Percentiles rank a stretch among this genome's conserved stretches.
phyloP scores from a whole-genome alignment of 2,888 invertebrate genomes.

The Epinotia nisella region DNA sequence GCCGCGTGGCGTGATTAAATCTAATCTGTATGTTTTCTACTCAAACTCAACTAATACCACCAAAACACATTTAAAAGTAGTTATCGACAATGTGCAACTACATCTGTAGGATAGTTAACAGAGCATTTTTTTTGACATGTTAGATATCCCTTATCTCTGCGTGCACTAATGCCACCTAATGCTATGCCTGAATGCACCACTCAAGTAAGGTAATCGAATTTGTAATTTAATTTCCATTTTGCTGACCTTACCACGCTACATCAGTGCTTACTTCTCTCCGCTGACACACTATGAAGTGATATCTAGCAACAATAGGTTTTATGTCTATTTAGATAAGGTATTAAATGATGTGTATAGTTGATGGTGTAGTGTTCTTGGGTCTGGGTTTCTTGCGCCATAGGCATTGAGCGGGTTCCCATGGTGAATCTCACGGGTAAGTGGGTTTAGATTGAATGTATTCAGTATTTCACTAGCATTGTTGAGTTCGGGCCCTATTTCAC shows the following conservation, averaged over 20 bases:
- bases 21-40: background rate
- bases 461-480: conserved; percentile 10
- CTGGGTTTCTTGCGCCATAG: conserved; percentile 40
- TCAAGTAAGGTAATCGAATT: conserved; percentile 35
- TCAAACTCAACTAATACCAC: background rate
- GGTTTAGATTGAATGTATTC: conserved; percentile 16
- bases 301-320: conserved; percentile 16
- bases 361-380: conserved; percentile 6
- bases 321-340: background rate
- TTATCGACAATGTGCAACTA: background rate
- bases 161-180: background rate
- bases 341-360: background rate
- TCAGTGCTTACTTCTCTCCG: conserved; percentile 18
- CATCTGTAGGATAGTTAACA: no score
- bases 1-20: no score
- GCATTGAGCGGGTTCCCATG: conserved; percentile 39
- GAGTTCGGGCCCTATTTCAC: no score
- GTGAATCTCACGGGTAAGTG: conserved; percentile 37
- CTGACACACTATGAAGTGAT: conserved; percentile 13
- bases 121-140: no score
- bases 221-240: conserved; percentile 43
- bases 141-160: background rate
- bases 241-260: conserved; percentile 35
- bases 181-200: conserved; percentile 13
- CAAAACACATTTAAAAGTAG: background rate